Conservation (phyloP, 1,140 invertebrate genomes). For the Drosophila saltans region DNA sequence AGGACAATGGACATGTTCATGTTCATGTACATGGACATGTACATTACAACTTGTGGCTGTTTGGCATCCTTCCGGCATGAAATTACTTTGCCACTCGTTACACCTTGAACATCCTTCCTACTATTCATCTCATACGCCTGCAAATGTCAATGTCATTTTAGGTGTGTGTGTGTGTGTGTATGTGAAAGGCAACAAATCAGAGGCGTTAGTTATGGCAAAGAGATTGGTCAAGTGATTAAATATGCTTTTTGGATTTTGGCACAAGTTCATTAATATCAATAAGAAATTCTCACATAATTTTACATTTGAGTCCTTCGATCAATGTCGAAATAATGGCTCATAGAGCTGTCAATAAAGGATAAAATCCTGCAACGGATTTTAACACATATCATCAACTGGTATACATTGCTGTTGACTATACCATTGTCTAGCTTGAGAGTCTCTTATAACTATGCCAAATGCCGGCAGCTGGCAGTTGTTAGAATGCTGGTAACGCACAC, state of each 20-base stretch:
- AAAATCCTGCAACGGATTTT: background rate
- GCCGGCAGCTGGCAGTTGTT: background rate
- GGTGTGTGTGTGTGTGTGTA: background rate
- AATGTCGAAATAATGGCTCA: too few relatives aligned
- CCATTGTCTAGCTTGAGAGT: conserved; percentile 1
- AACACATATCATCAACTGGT: background rate
- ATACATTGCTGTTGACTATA: background rate
- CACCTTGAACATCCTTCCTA: background rate
- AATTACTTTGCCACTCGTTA: background rate
- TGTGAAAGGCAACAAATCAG: conserved; percentile 4
- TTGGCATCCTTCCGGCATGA: conserved; percentile 4
- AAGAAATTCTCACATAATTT: background rate
- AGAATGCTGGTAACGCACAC: background rate
- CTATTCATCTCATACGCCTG: background rate
- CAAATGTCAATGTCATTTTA: background rate
- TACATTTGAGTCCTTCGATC: background rate
- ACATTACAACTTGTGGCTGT: conserved; percentile 1
- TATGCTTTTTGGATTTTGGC: background rate
- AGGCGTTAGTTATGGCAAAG: background rate
- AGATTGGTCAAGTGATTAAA: too few relatives aligned
- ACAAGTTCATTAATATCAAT: background rate
- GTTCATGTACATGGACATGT: background rate
- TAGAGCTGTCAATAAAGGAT: background rate
- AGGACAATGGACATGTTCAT: background rate
- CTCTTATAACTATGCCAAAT: conserved; percentile 5